These are phyloP conservation scores for Gadus chalcogrammus DNA, from an alignment of 2,113 vertebrate genomes.

Conservation along the genomic window DNA sequence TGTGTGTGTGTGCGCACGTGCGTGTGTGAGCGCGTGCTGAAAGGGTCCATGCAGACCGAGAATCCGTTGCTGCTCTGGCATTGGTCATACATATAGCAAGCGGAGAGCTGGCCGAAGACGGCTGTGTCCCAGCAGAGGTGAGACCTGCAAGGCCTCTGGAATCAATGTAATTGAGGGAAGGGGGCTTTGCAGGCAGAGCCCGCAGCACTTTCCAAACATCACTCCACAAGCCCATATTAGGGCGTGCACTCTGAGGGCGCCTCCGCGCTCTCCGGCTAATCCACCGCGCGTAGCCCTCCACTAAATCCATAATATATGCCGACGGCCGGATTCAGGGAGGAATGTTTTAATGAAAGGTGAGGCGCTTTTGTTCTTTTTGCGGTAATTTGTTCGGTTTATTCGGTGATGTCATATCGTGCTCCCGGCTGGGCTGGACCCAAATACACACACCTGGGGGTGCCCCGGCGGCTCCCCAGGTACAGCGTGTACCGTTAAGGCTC, in stretches of 20 bases:
- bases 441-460: neutral
- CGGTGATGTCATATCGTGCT: neutral
- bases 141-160: conserved; percentile 43
- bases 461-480: neutral
- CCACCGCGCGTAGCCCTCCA: neutral
- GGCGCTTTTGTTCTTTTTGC: no score
- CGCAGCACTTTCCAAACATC: conserved; percentile 31
- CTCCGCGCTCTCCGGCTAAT: neutral
- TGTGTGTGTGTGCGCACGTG: no score
- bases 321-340: neutral
- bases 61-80: neutral
- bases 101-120: conserved; percentile 16
- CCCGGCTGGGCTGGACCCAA: neutral
- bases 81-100: neutral
- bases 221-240: neutral
- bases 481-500: no score
- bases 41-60: no score
- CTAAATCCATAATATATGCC: neutral
- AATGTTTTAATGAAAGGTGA: neutral
- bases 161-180: conserved; percentile 56
- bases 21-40: no score
- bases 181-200: conserved; percentile 48
- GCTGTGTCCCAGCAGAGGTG: conserved; percentile 50
- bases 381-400: neutral
- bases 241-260: neutral